A percentile compares a stretch with the other conserved stretches of the same genome.
Conservation (phyloP, 1,140 invertebrate genomes). For the Anastrepha ludens region DNA sequence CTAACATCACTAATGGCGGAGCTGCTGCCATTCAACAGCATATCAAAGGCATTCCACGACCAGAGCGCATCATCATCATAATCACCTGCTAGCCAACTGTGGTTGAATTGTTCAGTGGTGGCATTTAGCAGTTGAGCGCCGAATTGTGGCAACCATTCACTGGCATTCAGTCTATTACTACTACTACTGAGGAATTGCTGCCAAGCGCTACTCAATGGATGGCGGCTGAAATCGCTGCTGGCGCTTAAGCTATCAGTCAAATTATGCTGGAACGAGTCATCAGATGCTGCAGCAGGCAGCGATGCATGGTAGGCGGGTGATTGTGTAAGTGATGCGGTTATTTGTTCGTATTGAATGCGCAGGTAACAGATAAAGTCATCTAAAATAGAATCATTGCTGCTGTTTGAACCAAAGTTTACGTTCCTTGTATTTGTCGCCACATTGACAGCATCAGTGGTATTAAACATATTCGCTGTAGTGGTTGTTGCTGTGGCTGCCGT, state of each 20-base stretch:
- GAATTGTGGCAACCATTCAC: background rate
- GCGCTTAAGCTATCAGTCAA: slow-evolving; percentile 7
- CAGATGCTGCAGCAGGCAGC: background rate
- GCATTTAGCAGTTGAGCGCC: slow-evolving; percentile 13
- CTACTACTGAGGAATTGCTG: background rate
- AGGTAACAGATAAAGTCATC: slow-evolving; percentile 62
- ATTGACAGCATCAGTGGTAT: background rate
- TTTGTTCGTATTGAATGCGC: slow-evolving; percentile 53
- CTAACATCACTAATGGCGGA: background rate
- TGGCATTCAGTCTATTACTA: background rate
- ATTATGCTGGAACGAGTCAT: background rate
- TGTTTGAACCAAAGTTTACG: background rate
- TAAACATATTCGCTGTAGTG: background rate
- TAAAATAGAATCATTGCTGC: slow-evolving; percentile 22
- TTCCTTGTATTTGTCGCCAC: background rate
- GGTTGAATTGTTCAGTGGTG: background rate
- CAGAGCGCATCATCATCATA: slow-evolving; percentile 45
- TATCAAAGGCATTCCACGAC: slow-evolving; percentile 41
- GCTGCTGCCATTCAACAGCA: background rate
- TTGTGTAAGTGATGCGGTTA: background rate
- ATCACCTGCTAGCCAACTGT: background rate
- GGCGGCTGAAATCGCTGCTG: background rate
- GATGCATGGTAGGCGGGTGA: background rate
- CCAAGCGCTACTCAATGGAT: background rate
- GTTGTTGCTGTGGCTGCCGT: background rate